Evolutionary conservation across 2,113 vertebrate genomes (phyloP).

Genomic region (Paratilapia polleni): DNA sequence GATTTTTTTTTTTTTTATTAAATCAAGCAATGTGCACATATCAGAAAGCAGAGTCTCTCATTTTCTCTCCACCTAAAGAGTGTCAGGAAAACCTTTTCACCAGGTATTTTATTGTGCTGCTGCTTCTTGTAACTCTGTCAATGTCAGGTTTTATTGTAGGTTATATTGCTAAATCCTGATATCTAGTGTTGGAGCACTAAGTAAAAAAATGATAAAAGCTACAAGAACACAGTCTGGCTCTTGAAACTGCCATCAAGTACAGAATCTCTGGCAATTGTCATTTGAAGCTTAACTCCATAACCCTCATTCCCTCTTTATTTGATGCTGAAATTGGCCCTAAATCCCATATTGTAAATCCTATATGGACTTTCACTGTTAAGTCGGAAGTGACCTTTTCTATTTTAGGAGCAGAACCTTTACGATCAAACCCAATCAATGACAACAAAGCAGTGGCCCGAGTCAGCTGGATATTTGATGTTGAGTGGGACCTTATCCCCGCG

Average conservation of each 20-base stretch:
- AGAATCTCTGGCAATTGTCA: conserved; percentile 52
- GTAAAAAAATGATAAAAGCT: conserved; percentile 53
- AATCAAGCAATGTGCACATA: conserved; percentile 2
- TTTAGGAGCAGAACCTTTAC: conserved; percentile 77
- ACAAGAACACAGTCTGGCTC: conserved; percentile 22
- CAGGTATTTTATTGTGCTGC: conserved; percentile 40
- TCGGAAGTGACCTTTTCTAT: conserved; percentile 82
- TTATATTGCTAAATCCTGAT: conserved; percentile 42
- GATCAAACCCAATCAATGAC: conserved; percentile 83
- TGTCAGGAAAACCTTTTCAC: conserved; percentile 35
- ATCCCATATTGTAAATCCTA: conserved; percentile 67
- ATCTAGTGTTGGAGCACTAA: conserved; percentile 28
- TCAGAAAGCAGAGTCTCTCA: conserved; percentile 8
- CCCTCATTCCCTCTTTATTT: conserved; percentile 62
- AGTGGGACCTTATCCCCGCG: conserved; percentile 64
- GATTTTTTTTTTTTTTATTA: background rate
- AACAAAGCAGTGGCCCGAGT: conserved; percentile 75
- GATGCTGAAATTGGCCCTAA: conserved; percentile 63
- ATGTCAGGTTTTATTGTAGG: conserved; percentile 48
- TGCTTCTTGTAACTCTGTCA: conserved; percentile 53
- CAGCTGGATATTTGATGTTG: conserved; percentile 74
- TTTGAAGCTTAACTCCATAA: conserved; percentile 52
- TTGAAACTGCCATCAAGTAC: conserved; percentile 43
- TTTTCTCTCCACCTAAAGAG: conserved; percentile 17
- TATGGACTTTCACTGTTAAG: conserved; percentile 67